Evolutionary conservation across 2,113 vertebrate genomes (phyloP).

Genomic region (Etheostoma cragini): DNA sequence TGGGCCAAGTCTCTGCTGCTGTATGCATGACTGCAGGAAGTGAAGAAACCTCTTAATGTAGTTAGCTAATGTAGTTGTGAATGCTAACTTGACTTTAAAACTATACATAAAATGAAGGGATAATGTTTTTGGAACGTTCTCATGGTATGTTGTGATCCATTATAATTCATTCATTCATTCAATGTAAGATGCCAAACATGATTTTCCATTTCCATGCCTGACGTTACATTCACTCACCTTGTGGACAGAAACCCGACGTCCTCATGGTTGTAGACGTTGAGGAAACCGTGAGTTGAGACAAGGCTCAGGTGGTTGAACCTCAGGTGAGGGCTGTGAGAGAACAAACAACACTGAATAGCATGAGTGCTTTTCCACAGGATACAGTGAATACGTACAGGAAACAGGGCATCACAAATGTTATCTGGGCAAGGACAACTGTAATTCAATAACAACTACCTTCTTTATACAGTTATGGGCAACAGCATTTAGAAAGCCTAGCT

Average conservation of each 20-base stretch:
- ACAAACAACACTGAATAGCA: conserved; percentile 18
- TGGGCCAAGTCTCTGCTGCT: conserved; percentile 86
- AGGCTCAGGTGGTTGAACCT: conserved; percentile 93
- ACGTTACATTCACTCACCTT: conserved; percentile 81
- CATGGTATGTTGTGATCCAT: not conserved
- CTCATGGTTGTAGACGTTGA: conserved; percentile 71
- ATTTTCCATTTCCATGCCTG: not conserved
- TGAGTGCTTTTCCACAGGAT: conserved; percentile 6
- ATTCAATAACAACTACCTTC: not conserved
- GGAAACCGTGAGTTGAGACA: conserved; percentile 90
- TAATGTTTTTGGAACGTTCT: not conserved
- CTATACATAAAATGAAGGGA: not conserved
- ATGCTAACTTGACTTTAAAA: not conserved
- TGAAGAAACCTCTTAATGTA: not conserved
- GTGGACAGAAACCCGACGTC: conserved; percentile 88
- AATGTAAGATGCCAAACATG: not conserved
- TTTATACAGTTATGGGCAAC: not conserved
- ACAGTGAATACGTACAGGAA: not conserved
- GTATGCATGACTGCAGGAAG: conserved; percentile 87
- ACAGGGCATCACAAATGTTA: not conserved
- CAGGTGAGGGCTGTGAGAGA: conserved; percentile 87
- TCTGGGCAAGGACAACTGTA: not conserved
- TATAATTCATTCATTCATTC: too few relatives aligned
- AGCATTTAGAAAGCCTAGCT: not conserved
- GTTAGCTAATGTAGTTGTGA: not conserved